Base-by-base conservation (phyloP, 2,797 vertebrate species). In the Peromyscus eremicus region DNA sequence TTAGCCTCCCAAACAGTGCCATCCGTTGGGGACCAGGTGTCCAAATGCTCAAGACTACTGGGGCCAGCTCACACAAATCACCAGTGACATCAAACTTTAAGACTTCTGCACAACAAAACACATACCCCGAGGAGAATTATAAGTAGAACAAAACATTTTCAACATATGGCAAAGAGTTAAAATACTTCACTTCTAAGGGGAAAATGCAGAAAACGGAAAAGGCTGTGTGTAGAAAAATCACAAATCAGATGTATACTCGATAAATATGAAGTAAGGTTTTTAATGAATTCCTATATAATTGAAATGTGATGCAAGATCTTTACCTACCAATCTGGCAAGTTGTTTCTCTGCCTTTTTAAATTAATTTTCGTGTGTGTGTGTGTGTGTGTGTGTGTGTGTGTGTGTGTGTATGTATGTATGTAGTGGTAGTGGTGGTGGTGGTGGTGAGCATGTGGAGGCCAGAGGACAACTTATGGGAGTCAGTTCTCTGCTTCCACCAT, bases 151-250 rank as follows among this genome's bases (percentile, higher is more conserved):
- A 77, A 87, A 92, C 62, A 92, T 62, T 55, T 79, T 86, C 34
- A 89, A 68, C 43, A 94, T 34, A 77, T n/a, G 37, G 87, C 32
- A 79, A 7, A 49, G 12, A 83, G 6, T 60, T 85, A 89, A 89
- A 80, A 89, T 71, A 84, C 46, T 55, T 81, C 43, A 66, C 52
- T 91, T 91, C 68, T 76, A 89, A 80, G 60, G 79, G 79, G 84
- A 70, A 60, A 23, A 89, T 68, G 76, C 32, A 83, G 62, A 94
- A 94, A 97, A 91, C 25, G n/a, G 29, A 91, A 5, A 83, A 77
- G 8, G 77, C 23, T 8, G 71, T 62, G 21, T 37, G n/a, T 8
- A 71, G 57, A n/a, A 49, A 76, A 76, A 76, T 57, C 60, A 92
- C 57, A 85, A 88, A 73, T 79, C 25, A 89, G 70, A 89, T 62